These are phyloP conservation scores for Ryuthela nishihirai DNA, from an alignment of 2,888 invertebrate species.

Conservation along the genomic window DNA sequence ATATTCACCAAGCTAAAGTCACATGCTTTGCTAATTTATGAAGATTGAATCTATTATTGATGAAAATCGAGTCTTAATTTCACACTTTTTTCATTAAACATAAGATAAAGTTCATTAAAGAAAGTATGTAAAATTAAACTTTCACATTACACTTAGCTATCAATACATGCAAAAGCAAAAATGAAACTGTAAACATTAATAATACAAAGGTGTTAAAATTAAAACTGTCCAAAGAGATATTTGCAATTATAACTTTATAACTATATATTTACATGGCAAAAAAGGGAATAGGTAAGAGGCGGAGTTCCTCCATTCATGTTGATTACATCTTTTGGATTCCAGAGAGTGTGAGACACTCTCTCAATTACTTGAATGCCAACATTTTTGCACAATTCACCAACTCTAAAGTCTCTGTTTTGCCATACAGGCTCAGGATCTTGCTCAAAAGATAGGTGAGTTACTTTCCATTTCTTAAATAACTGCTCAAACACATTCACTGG, in stretches of 20 bases:
- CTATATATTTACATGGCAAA: slow-evolving; percentile 46
- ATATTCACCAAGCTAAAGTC: no score
- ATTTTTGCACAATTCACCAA: slow-evolving; percentile 58
- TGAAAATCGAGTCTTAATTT: no score
- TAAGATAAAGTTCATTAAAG: no score
- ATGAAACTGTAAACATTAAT: no score
- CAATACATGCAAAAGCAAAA: no score
- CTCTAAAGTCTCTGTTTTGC: slow-evolving; percentile 60
- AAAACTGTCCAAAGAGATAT: not conserved
- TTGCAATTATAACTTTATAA: not conserved
- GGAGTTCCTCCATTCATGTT: slow-evolving; percentile 66
- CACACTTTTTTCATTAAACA: no score
- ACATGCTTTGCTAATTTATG: no score
- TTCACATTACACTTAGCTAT: no score
- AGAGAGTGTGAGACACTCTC: slow-evolving; percentile 66
- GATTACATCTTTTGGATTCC: slow-evolving; percentile 64
- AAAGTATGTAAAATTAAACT: no score
- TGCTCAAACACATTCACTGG: slow-evolving; percentile 59
- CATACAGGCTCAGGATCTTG: slow-evolving; percentile 69
- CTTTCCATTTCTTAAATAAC: slow-evolving; percentile 60
- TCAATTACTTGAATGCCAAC: slow-evolving; percentile 59
- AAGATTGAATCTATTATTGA: no score
- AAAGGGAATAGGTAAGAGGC: slow-evolving; percentile 68
- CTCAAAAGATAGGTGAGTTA: slow-evolving; percentile 52
- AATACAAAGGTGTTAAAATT: no score